Conservation (phyloP, 2,113 vertebrate species). For the Pygoscelis adeliae region DNA sequence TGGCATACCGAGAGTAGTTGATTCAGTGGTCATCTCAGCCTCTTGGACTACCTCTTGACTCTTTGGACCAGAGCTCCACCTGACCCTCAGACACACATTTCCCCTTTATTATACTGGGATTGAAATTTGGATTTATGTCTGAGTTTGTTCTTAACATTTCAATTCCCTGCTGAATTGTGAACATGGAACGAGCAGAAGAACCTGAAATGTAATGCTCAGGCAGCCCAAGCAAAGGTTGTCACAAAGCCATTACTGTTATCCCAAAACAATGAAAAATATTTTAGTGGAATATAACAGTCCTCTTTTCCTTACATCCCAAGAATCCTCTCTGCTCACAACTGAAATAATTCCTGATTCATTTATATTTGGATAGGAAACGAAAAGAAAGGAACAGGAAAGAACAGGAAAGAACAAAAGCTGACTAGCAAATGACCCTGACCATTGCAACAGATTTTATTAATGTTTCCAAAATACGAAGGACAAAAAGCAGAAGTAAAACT, state of each 20-base stretch:
- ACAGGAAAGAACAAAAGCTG: neutral
- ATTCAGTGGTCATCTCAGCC: neutral
- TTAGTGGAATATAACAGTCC: neutral
- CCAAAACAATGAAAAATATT: neutral
- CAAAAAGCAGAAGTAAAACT: neutral
- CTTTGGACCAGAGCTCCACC: neutral
- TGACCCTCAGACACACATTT: neutral
- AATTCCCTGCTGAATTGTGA: neutral
- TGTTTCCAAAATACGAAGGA: neutral
- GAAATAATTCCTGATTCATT: neutral
- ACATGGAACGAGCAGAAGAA: neutral
- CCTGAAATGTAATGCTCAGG: neutral
- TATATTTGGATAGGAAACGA: neutral
- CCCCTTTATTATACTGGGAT: accelerated
- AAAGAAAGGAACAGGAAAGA: too few relatives aligned
- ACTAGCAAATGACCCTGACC: neutral
- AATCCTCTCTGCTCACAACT: neutral
- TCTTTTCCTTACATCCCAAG: neutral
- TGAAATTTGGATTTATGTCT: neutral
- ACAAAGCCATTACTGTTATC: neutral
- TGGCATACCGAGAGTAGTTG: neutral
- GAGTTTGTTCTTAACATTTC: neutral
- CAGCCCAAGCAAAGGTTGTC: neutral
- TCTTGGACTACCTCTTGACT: neutral
- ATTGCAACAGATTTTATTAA: neutral